These are phyloP conservation scores for Aurelia sp. DNA, from an alignment of 30 jellyfish, hydroid and myxozoan species.

Conservation along the genomic window DNA sequence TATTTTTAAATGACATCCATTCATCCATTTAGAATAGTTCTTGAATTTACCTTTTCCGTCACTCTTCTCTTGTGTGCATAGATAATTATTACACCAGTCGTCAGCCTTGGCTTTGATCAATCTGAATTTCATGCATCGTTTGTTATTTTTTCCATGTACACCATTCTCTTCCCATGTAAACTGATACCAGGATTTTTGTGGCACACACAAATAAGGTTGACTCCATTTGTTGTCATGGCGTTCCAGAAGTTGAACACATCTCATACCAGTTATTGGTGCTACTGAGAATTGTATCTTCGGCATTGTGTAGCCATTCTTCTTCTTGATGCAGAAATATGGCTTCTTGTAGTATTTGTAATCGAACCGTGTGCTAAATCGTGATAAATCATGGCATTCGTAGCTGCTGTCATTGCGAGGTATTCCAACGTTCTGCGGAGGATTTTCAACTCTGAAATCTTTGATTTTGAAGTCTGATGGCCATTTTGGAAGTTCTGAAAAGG, in stretches of 20 bases:
- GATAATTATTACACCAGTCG: slow-evolving; percentile 59
- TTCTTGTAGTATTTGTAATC: slow-evolving; percentile 33
- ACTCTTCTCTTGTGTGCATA: slow-evolving; percentile 65
- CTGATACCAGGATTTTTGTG: slow-evolving; percentile 55
- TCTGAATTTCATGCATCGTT: slow-evolving; percentile 50
- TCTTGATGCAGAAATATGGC: slow-evolving; percentile 61
- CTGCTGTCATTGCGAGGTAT: slow-evolving; percentile 24
- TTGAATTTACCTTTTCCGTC: slow-evolving; percentile 50
- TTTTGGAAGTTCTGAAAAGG: slow-evolving; percentile 31
- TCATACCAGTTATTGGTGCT: slow-evolving; percentile 11
- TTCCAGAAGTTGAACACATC: slow-evolving; percentile 50
- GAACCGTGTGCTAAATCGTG: slow-evolving; percentile 43
- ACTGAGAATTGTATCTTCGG: slow-evolving; percentile 43
- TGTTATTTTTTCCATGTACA: slow-evolving; percentile 14
- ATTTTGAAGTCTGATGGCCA: slow-evolving; percentile 65
- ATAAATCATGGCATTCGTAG: slow-evolving; percentile 39
- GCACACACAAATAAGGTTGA: slow-evolving; percentile 57
- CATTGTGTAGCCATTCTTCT: slow-evolving; percentile 15
- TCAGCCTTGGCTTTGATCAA: slow-evolving; percentile 21
- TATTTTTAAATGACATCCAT: not conserved
- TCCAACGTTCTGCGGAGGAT: slow-evolving; percentile 38
- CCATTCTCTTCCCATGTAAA: slow-evolving; percentile 54
- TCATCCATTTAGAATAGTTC: not conserved
- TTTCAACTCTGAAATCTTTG: slow-evolving; percentile 23
- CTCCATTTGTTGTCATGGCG: slow-evolving; percentile 45